Conservation (phyloP, 37 sponge, comb jelly and placozoan genomes). For the Theonella swinhoei region DNA sequence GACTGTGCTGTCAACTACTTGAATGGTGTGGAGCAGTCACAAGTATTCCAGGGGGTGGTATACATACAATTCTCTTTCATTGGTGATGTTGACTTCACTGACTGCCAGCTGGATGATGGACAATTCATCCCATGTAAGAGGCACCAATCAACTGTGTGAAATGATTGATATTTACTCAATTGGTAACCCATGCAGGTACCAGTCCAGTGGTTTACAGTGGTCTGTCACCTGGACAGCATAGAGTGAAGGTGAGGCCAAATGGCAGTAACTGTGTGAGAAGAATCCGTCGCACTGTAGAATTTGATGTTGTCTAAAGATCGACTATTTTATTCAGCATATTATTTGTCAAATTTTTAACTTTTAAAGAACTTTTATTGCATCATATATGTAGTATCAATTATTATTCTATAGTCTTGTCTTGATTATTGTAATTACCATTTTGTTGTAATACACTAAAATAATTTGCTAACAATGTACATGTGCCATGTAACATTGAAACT, state of each 20-base stretch:
- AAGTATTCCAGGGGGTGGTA: background rate
- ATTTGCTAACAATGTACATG: no score
- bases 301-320: background rate
- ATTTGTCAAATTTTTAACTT: background rate
- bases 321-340: background rate
- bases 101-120: conserved; percentile 10
- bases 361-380: no score
- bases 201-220: background rate
- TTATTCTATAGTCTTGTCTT: no score
- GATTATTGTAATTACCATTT: no score
- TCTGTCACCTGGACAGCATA: conserved; percentile 14
- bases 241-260: conserved; percentile 31
- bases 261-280: conserved; percentile 25
- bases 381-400: no score
- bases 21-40: background rate
- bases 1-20: conserved; percentile 41
- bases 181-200: background rate
- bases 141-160: background rate
- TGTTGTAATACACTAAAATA: no score
- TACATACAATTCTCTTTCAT: conserved; percentile 8
- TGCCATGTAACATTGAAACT: no score
- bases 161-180: background rate
- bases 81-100: conserved; percentile 25
- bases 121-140: background rate
- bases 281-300: conserved; percentile 28